phyloP scores from a whole-genome alignment of 2,888 invertebrate genomes.

The Melipona beecheii region DNA sequence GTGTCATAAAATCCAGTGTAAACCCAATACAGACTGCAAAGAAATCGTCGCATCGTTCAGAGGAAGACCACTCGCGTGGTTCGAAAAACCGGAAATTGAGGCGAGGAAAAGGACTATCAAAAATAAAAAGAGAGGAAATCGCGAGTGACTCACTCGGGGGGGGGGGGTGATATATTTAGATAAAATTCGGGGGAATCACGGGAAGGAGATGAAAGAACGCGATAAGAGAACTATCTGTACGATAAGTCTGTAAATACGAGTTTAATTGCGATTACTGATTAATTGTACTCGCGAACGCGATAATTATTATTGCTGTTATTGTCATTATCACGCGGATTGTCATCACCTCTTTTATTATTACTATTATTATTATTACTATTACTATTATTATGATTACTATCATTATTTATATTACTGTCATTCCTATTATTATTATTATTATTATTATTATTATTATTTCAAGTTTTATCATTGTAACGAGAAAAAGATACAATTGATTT shows the following conservation, averaged over 20 bases:
- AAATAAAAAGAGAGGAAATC: not conserved
- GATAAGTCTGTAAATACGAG: slow-evolving; percentile 60
- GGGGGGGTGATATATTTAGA: not conserved
- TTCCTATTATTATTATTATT: slow-evolving; percentile 45
- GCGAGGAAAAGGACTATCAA: no score
- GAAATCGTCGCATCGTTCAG: slow-evolving; percentile 29
- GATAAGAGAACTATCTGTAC: slow-evolving; percentile 40
- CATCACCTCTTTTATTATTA: slow-evolving; percentile 10
- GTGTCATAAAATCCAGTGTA: not conserved
- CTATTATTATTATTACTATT: slow-evolving; percentile 39
- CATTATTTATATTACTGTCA: slow-evolving; percentile 18
- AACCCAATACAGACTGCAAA: not conserved
- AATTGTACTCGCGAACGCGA: slow-evolving; percentile 29
- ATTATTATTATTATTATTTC: slow-evolving; percentile 39
- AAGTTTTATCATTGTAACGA: slow-evolving; percentile 40
- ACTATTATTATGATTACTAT: slow-evolving; percentile 4
- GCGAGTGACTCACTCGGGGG: not conserved
- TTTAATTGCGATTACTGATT: slow-evolving; percentile 39
- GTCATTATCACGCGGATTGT: slow-evolving; percentile 19
- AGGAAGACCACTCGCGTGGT: not conserved
- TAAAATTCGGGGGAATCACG: not conserved
- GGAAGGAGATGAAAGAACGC: not conserved
- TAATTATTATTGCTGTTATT: slow-evolving; percentile 10
- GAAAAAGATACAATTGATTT: slow-evolving; percentile 29
- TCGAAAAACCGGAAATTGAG: not conserved